Percentiles rank a stretch among this genome's conserved stretches.
Evolutionary conservation across 2,113 vertebrate species (phyloP).

Genomic region (Hiodon tergisus): DNA sequence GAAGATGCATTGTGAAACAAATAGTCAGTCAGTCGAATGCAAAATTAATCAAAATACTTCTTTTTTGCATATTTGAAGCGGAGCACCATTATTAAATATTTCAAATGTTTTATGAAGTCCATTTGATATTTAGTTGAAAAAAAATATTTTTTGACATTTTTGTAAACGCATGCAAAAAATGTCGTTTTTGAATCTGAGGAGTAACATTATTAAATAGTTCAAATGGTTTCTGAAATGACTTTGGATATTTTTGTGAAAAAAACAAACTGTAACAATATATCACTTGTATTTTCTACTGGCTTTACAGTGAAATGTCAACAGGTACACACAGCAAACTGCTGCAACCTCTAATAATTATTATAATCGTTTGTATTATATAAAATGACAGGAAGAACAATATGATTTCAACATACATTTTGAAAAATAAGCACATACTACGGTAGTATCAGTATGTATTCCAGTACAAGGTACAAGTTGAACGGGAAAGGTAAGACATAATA

Average conservation of each 20-base stretch:
- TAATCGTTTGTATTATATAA: too few relatives aligned
- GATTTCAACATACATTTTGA: too few relatives aligned
- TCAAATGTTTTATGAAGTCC: not conserved
- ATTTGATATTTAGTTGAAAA: not conserved
- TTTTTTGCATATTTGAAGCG: too few relatives aligned
- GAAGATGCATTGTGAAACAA: not conserved
- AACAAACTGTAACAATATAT: not conserved
- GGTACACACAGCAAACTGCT: not conserved
- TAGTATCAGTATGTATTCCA: too few relatives aligned
- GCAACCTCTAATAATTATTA: too few relatives aligned
- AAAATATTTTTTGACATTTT: not conserved
- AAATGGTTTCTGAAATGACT: not conserved
- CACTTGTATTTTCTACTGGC: not conserved
- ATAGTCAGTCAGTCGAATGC: not conserved
- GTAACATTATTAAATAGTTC: not conserved
- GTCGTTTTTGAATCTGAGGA: too few relatives aligned
- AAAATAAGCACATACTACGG: too few relatives aligned
- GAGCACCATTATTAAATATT: not conserved
- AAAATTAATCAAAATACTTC: too few relatives aligned
- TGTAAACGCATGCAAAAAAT: too few relatives aligned
- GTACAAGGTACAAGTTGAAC: too few relatives aligned
- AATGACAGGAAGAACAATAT: too few relatives aligned
- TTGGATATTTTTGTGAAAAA: not conserved
- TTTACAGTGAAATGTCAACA: conserved; percentile 1
- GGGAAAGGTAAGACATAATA: too few relatives aligned